Base-by-base conservation (phyloP, 2,888 invertebrate species). In the Harpagoxenus sublaevis region DNA sequence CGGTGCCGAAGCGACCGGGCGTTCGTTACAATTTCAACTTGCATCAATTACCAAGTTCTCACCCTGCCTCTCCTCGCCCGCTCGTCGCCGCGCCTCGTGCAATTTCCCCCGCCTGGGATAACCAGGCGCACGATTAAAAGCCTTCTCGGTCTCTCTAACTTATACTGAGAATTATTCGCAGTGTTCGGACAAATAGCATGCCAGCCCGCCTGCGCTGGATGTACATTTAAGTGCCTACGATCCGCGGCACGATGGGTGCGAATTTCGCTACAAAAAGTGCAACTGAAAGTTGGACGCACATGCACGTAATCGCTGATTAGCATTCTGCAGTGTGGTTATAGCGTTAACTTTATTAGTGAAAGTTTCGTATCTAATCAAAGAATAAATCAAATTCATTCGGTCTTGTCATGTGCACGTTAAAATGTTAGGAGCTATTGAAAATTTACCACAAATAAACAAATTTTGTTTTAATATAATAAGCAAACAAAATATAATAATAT, bases 11-110 rank as follows among this genome's bases (percentile, higher is more conserved):
- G 83, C 57, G 48, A 79, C 60, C 65, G 77, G 70, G 70, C 65
- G 86, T 89, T 90, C 89, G 86, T 90, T 90, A 90, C 90, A 90
- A 89, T 90, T 90, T 89, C 89, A 90, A 73, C 86, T 85, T 85
- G 86, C 91, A 90, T 90, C 88, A 83, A 86, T 89, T 83, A 87
- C 82, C 86, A 73, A n/a, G 77, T 31, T 60, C 9, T 63, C 23
- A 35, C 28, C 35, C 42, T 9, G 39, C 55, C 62, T 6, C 23
- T 35, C n/a, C 48, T 71, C 77, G 63, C 31, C 39, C 62, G 18
- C 45, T 53, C 78, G 73, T 57, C 79, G 39, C 12, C 28, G 71
- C 23, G 31, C 8, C n/a, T 45, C 57, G 63, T 77, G 77, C 81
- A 81, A 87, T 66, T 83, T 71, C 68, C 45, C 66, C 31, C 84